A percentile compares a stretch with the other conserved stretches of the same genome.
Evolutionary conservation across 2,113 vertebrate genomes (phyloP).

Genomic region (Lethenteron camtschaticum): DNA sequence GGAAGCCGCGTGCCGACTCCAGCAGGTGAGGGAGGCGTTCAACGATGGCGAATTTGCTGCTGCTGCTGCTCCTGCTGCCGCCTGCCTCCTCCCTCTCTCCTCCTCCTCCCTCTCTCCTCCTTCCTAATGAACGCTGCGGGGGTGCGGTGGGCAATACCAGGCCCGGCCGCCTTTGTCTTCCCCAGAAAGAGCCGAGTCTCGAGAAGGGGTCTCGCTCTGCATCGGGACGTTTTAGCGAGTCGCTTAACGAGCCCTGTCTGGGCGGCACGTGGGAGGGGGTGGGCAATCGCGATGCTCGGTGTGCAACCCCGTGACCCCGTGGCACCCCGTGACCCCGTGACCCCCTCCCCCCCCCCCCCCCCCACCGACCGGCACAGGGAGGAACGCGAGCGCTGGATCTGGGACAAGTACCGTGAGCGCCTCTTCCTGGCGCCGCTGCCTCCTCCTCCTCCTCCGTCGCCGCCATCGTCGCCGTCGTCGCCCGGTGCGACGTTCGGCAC

Average conservation of each 20-base stretch:
- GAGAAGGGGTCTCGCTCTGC: not conserved
- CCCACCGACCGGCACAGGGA: conserved; percentile 30
- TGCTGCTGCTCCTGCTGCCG: not conserved
- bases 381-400: conserved; percentile 73
- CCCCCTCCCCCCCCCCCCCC: not conserved
- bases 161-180: not conserved
- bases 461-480: too few species aligned
- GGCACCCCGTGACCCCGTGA: not conserved
- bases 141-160: not conserved
- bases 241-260: not conserved
- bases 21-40: not conserved
- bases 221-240: not conserved
- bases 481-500: conserved; percentile 18
- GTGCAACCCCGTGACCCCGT: not conserved
- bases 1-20: not conserved
- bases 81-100: not conserved
- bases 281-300: not conserved
- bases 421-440: conserved; percentile 50
- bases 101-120: not conserved
- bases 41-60: not conserved
- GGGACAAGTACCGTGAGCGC: conserved; percentile 72
- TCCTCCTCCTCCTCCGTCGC: not conserved
- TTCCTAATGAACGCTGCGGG: not conserved
- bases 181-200: too few species aligned
- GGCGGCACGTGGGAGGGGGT: not conserved